Conservation (phyloP, 2,113 vertebrate genomes). For the Heptranchias perlo region DNA sequence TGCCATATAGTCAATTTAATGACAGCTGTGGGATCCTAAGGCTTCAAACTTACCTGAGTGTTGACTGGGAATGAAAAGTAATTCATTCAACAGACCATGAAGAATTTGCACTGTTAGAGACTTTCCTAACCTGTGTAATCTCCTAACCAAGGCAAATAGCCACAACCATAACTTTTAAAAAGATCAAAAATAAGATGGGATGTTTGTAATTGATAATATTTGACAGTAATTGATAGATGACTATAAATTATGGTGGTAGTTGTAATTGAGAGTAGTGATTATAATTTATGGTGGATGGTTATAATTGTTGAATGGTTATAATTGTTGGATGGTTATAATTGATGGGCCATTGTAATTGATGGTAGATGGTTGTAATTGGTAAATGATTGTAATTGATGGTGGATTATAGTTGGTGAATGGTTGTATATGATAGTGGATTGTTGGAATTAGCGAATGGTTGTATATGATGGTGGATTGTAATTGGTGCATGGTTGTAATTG, state of each 20-base stretch:
- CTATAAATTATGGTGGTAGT: neutral
- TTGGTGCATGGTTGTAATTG: neutral
- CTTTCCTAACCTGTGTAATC: neutral
- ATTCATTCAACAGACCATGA: neutral
- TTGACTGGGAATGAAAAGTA: neutral
- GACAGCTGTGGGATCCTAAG: neutral
- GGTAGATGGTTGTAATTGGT: neutral
- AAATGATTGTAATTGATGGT: neutral
- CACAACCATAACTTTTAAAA: neutral
- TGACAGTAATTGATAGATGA: slow-evolving; percentile 9
- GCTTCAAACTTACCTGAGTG: neutral
- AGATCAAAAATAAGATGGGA: neutral
- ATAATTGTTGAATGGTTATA: neutral
- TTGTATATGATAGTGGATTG: neutral
- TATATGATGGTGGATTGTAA: neutral
- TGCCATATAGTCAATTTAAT: neutral
- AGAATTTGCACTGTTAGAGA: neutral
- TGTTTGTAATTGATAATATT: neutral
- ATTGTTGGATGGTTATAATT: no score
- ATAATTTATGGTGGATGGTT: neutral
- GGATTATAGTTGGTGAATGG: neutral
- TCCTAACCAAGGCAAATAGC: neutral
- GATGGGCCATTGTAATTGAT: neutral
- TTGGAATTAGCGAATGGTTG: neutral
- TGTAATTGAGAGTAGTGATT: neutral